phyloP scores from a whole-genome alignment of 2,113 vertebrate species.

The Pollachius pollachius region DNA sequence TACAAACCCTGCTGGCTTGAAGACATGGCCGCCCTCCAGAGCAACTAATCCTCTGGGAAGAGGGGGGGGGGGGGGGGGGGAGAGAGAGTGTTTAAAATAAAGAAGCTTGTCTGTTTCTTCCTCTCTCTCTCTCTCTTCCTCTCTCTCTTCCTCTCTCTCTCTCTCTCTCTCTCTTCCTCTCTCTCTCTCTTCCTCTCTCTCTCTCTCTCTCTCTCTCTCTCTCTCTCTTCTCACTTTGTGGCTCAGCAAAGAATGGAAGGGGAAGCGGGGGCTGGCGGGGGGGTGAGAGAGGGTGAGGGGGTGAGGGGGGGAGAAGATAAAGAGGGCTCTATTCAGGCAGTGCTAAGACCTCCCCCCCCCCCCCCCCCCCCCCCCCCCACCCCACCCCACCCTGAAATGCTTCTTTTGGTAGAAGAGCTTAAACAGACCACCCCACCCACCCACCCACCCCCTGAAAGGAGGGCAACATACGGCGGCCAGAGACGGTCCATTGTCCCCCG shows the following conservation, averaged over 20 bases:
- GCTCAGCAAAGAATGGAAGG: constrained; percentile 66
- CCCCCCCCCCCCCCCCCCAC: constrained; percentile 11
- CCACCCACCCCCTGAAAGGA: constrained; percentile 61
- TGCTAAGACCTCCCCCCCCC: constrained; percentile 60
- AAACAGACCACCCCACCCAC: constrained; percentile 67
- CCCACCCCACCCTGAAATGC: constrained; percentile 37
- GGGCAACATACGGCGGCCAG: constrained; percentile 80
- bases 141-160: no score
- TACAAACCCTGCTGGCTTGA: constrained; percentile 63
- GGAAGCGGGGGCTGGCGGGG: constrained; percentile 44
- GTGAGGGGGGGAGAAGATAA: constrained; percentile 63
- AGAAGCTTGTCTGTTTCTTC: constrained; percentile 52
- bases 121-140: constrained; percentile 25
- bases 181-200: no score
- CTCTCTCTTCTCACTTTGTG: constrained; percentile 67
- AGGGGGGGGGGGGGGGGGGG: not conserved
- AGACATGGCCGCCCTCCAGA: constrained; percentile 67
- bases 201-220: not conserved
- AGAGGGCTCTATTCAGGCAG: constrained; percentile 71
- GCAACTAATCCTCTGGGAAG: constrained; percentile 66
- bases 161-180: no score
- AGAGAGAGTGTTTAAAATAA: constrained; percentile 48
- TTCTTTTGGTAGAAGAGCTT: constrained; percentile 73
- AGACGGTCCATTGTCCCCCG: constrained; percentile 76
- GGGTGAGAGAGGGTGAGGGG: constrained; percentile 47